A percentile compares a stretch with the other conserved stretches of the same genome.
Conservation (phyloP, 2,888 invertebrate species). For the Pyralis farinalis region DNA sequence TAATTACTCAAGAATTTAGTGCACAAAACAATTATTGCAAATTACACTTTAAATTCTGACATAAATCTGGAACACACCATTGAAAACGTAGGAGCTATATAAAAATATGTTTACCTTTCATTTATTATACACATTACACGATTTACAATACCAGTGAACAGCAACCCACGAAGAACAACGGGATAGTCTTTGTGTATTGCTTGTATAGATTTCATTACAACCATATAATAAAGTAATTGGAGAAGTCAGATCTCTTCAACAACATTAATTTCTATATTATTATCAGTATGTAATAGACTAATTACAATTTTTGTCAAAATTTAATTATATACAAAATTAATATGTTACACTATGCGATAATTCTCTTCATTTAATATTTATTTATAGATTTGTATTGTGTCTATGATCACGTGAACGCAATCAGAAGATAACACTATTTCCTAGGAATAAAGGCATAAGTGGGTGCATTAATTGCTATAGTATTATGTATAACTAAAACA, state of each 20-base stretch:
- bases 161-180: conserved; percentile 13
- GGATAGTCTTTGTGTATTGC: conserved; percentile 47
- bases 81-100: conserved; percentile 25
- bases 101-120: conserved; percentile 29
- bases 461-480: not conserved
- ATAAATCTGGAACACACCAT: conserved; percentile 14
- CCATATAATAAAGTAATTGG: conserved; percentile 42
- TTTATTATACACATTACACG: conserved; percentile 27
- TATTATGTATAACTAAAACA: not conserved
- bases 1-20: conserved; percentile 13
- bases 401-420: conserved; percentile 4
- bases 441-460: conserved; percentile 34
- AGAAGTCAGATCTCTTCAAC: conserved; percentile 54
- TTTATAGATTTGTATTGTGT: conserved; percentile 10
- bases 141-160: conserved; percentile 16
- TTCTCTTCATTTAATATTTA: conserved; percentile 14
- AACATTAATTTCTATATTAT: conserved; percentile 42
- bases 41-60: conserved; percentile 11
- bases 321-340: conserved; percentile 34
- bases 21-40: conserved; percentile 12
- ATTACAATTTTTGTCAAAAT: conserved; percentile 28
- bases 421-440: conserved; percentile 1
- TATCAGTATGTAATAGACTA: conserved; percentile 34
- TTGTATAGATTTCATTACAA: conserved; percentile 54
- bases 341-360: conserved; percentile 29